Percentiles rank a stretch among this genome's conserved stretches.
Conservation (phyloP, 1,140 invertebrate genomes). For the Helicoverpa armigera region DNA sequence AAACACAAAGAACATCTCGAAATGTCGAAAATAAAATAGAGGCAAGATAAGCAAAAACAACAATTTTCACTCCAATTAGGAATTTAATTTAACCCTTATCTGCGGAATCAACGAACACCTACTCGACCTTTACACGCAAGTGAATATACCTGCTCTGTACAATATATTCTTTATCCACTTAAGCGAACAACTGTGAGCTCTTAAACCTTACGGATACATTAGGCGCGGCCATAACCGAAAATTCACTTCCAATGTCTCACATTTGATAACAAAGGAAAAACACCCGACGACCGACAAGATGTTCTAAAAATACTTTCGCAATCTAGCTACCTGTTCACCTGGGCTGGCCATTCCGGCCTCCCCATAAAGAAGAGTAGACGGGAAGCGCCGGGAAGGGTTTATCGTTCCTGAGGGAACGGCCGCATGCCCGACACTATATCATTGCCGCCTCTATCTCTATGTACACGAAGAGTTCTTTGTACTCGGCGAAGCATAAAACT, state of each 20-base stretch:
- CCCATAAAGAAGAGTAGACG: conserved; percentile 85
- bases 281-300: conserved; percentile 82
- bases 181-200: conserved; percentile 61
- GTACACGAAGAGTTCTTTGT: conserved; percentile 74
- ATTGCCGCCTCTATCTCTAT: conserved; percentile 81
- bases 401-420: conserved; percentile 83
- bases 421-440: conserved; percentile 84
- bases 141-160: conserved; percentile 30
- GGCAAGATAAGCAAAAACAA: conserved; percentile 34
- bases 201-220: conserved; percentile 71
- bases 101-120: conserved; percentile 22
- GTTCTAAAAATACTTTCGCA: conserved; percentile 85
- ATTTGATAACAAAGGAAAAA: conserved; percentile 85
- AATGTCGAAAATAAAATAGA: conserved; percentile 26
- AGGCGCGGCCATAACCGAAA: conserved; percentile 73
- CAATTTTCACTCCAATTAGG: conserved; percentile 42
- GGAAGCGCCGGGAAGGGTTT: conserved; percentile 84
- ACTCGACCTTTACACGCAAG: conserved; percentile 31
- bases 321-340: conserved; percentile 85
- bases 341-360: conserved; percentile 82
- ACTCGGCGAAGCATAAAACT: conserved; percentile 71
- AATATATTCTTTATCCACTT: conserved; percentile 52
- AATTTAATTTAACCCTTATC: conserved; percentile 45
- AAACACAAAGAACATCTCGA: conserved; percentile 29
- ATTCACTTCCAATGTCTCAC: conserved; percentile 73